Conservation (phyloP, 2,113 vertebrate genomes). For the Campylomormyrus tamandua region DNA sequence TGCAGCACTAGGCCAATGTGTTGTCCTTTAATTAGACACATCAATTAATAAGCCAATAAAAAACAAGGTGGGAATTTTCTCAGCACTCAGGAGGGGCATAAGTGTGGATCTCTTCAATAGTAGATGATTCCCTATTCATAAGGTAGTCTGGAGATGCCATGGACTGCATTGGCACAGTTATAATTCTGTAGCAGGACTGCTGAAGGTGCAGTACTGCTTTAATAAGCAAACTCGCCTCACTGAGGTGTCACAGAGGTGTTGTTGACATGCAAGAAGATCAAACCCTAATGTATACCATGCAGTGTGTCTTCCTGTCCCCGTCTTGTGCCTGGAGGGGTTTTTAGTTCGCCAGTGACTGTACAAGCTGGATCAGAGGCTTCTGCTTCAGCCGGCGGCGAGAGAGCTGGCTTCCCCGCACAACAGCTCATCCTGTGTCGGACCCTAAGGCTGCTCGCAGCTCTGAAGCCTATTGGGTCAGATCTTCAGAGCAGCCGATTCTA, state of each 20-base stretch:
- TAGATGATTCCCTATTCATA: background rate
- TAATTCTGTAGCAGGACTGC: background rate
- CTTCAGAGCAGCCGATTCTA: background rate
- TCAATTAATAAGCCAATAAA: background rate
- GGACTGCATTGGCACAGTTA: background rate
- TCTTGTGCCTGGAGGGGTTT: background rate
- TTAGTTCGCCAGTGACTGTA: background rate
- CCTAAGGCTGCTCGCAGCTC: background rate
- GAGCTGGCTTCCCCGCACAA: background rate
- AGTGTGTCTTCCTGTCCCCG: background rate
- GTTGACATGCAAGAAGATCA: background rate
- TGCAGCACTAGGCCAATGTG: background rate
- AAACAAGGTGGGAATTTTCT: background rate
- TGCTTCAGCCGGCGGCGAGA: background rate
- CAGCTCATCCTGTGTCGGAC: background rate
- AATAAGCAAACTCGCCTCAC: background rate
- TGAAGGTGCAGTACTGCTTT: background rate
- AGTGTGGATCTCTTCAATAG: background rate
- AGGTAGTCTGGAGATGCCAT: background rate
- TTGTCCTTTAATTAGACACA: background rate
- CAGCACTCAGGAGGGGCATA: background rate
- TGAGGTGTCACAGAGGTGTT: background rate
- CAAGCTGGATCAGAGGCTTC: background rate
- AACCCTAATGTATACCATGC: background rate
- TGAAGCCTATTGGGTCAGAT: background rate